Evolutionary conservation across 1,140 invertebrate genomes (phyloP), one percentile per base, ranked within the genome.

Genomic region (Philopotamus ludificatus): DNA sequence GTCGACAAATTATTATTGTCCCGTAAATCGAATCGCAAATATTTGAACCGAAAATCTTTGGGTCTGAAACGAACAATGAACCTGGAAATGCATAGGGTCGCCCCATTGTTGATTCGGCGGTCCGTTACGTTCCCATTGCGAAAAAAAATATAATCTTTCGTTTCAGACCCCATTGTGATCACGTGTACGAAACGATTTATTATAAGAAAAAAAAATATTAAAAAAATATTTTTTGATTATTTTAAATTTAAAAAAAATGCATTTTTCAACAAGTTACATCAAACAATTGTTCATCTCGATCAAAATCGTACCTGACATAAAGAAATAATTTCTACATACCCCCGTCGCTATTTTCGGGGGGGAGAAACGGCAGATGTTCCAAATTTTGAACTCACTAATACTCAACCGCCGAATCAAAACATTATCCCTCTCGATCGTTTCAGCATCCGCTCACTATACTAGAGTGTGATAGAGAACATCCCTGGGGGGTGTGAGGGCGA

Each of bases 351-450:
- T n/a, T n/a, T n/a, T n/a, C n/a, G n/a, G 21, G 53, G 21, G 62
- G 66, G 67, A 60, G n/a, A 60, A 61, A 53, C 42, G 54, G 67
- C 67, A 69, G 67, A 69, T 69, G 67, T 69, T 69, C 59, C 2
- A 41, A 42, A 49, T 9, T 22, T 44, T 53, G 21, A 23, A 21
- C 67, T n/a, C n/a, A 51, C 55, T 63, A n/a, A n/a, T n/a, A n/a
- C n/a, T n/a, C n/a, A n/a, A n/a, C n/a, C n/a, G n/a, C n/a, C n/a
- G n/a, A n/a, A n/a, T n/a, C n/a, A n/a, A n/a, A n/a, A n/a, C n/a
- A n/a, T n/a, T n/a, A n/a, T n/a, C n/a, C n/a, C n/a, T n/a, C n/a
- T n/a, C n/a, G n/a, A n/a, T n/a, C n/a, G n/a, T n/a, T n/a, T n/a
- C n/a, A n/a, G n/a, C n/a, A n/a, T n/a, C n/a, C n/a, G n/a, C n/a